Evolutionary conservation across 2,888 invertebrate genomes (phyloP).

Genomic region (Apodemia zela): DNA sequence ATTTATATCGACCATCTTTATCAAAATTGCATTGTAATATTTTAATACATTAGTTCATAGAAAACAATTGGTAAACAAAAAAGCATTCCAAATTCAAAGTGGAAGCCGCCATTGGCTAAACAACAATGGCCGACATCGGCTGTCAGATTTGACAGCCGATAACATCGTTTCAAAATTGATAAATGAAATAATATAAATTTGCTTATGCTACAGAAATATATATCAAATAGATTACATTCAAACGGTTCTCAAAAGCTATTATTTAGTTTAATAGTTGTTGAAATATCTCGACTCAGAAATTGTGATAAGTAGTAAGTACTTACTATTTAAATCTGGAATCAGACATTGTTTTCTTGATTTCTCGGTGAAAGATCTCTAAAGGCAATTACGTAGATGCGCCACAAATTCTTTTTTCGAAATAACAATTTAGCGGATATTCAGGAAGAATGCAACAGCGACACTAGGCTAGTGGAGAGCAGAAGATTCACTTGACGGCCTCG

Average conservation of each 20-base stretch:
- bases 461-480: too few species aligned
- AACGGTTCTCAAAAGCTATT: background rate
- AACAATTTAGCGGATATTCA: too few species aligned
- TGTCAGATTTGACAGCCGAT: constrained; percentile 70
- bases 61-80: constrained; percentile 58
- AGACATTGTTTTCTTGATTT: too few species aligned
- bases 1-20: background rate
- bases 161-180: constrained; percentile 31
- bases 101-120: constrained; percentile 54
- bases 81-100: constrained; percentile 61
- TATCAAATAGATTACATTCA: constrained; percentile 7
- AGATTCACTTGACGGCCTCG: too few species aligned
- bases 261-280: constrained; percentile 7
- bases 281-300: background rate
- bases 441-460: too few species aligned
- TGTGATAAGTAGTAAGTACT: background rate
- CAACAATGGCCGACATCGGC: constrained; percentile 59
- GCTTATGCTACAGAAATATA: constrained; percentile 2
- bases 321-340: too few species aligned
- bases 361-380: too few species aligned
- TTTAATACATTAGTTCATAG: constrained; percentile 16
- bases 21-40: constrained; percentile 5
- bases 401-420: too few species aligned
- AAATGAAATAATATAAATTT: constrained; percentile 14
- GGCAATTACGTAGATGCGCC: too few species aligned